Evolutionary conservation across 2,888 invertebrate species (phyloP), one percentile per base, ranked within the genome.

Genomic region (Altica lythri): DNA sequence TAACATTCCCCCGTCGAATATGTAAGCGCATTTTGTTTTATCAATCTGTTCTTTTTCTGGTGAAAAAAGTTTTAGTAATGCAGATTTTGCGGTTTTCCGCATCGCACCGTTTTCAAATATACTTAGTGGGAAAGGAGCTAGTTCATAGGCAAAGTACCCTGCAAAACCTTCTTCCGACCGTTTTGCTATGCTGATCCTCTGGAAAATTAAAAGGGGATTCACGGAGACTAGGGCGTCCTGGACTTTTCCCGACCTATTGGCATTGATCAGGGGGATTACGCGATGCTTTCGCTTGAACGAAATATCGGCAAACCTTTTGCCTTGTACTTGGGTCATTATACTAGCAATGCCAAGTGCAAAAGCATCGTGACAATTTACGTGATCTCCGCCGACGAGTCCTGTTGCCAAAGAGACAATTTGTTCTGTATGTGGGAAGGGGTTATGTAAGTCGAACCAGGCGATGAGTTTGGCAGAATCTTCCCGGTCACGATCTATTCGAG

Each of bases 261-360:
- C 8, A 16, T 14, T 12, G 8, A 9, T 35, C 4, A 16, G 34
- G 9, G 34, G 16, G 1, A 14, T 8, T 3, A 35, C 34, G 34
- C 34, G 34, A 35, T 35, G 34, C 16, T 35, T 35, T 2, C 34
- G 34, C 34, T 16, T 35, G 34, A 35, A 35, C 14, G 34, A 35
- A 35, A 16, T 35, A 6, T 35, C 16, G 14, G 5, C 8, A 1
- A 35, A 16, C 8, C 34, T 0, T 8, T 35, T 35, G 1, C 34
- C 17, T 14, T 35, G 34, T 5, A 35, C 34, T 6, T 35, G 17
- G 14, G 1, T 16, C 17, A 14, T 9, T 1, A 35, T 35, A 35
- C 34, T 35, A 35, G 1, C 16, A n/a, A n/a, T n/a, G n/a, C n/a
- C n/a, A n/a, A n/a, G n/a, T n/a, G n/a, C n/a, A n/a, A n/a, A n/a